Evolutionary conservation across 1,140 invertebrate genomes (phyloP).

Genomic region (Elymnias hypermnestra): DNA sequence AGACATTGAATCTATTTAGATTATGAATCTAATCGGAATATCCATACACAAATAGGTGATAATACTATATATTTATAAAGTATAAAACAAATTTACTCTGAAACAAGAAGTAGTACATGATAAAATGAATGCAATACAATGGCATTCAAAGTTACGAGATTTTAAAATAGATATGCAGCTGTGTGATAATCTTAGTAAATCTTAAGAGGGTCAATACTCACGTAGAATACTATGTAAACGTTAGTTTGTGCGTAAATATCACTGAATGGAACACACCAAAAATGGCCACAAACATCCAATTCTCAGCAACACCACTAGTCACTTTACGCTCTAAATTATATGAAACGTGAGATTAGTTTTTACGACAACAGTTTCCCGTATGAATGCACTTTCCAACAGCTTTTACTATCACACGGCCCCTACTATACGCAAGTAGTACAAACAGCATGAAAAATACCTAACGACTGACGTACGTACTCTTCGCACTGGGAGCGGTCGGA

Average conservation of each 20-base stretch:
- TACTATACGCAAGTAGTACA: conserved; percentile 70
- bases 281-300: conserved; percentile 64
- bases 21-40: too few relatives aligned
- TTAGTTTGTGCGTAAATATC: conserved; percentile 56
- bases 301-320: conserved; percentile 37
- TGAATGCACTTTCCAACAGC: conserved; percentile 73
- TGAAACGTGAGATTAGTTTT: conserved; percentile 69
- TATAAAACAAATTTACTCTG: not conserved
- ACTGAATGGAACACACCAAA: conserved; percentile 53
- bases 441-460: conserved; percentile 71
- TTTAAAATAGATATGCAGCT: too few relatives aligned
- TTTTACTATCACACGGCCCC: conserved; percentile 71
- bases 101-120: not conserved
- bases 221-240: conserved; percentile 34
- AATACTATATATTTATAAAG: too few relatives aligned
- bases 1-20: too few relatives aligned
- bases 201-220: conserved; percentile 23
- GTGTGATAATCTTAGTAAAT: conserved; percentile 22
- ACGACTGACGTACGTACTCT: conserved; percentile 65
- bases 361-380: conserved; percentile 62
- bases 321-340: conserved; percentile 43
- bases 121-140: too few relatives aligned
- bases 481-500: conserved; percentile 69
- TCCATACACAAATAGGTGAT: too few relatives aligned
- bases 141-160: too few relatives aligned